Conservation (phyloP, 2,888 invertebrate genomes). For the Drosophila affinis region DNA sequence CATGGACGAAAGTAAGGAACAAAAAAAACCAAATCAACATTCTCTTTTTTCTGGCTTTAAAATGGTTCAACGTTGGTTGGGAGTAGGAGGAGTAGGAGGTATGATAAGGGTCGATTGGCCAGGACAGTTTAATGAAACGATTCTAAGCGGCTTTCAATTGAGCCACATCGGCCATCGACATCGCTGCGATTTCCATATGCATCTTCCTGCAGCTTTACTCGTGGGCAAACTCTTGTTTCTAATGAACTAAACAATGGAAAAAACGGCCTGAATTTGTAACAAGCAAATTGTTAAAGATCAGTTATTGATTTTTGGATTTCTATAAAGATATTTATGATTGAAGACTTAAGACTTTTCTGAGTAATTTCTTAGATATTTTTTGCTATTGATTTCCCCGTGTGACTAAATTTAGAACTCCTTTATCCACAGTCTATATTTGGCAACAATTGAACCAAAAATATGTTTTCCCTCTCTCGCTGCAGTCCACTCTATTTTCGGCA, state of each 20-base stretch:
- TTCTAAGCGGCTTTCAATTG: slow-evolving; percentile 58
- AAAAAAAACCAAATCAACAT: slow-evolving; percentile 5
- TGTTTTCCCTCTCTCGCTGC: neutral
- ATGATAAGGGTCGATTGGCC: slow-evolving; percentile 25
- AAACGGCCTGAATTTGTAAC: neutral
- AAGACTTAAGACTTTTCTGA: too few species aligned
- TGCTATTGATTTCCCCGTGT: too few species aligned
- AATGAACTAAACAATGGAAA: slow-evolving; percentile 26
- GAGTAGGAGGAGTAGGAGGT: neutral
- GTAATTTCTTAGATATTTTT: too few species aligned
- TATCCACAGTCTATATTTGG: too few species aligned
- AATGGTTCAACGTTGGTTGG: slow-evolving; percentile 25
- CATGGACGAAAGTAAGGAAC: neutral
- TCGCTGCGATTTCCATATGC: slow-evolving; percentile 28
- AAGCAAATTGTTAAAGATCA: too few species aligned
- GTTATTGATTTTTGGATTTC: too few species aligned
- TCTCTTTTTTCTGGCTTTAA: slow-evolving; percentile 11
- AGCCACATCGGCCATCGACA: slow-evolving; percentile 20
- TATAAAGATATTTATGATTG: too few species aligned
- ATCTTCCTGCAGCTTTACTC: neutral
- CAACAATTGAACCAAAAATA: neutral
- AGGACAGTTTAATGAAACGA: slow-evolving; percentile 47
- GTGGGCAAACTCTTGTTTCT: slow-evolving; percentile 3
- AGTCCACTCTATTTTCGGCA: neutral
- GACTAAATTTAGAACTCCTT: too few species aligned